phyloP scores from a whole-genome alignment of 2,113 vertebrate species.

The Bostrychus sinensis region DNA sequence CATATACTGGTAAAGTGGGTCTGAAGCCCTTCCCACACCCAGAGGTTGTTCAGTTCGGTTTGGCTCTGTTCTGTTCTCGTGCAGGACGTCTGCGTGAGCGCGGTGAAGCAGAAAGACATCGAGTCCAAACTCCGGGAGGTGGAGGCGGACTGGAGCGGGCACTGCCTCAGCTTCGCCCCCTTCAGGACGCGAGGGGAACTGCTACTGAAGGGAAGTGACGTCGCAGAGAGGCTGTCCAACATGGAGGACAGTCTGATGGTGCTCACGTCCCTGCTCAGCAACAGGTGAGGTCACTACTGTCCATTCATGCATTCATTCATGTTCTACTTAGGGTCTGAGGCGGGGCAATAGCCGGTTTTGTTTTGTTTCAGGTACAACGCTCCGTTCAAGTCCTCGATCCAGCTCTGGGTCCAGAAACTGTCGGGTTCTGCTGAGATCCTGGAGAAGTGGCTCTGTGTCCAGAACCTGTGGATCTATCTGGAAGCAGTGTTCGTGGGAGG shows the following conservation, averaged over 20 bases:
- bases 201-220: slow-evolving; percentile 83
- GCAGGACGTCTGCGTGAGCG: slow-evolving; percentile 86
- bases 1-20: too few species aligned
- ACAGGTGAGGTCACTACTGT: slow-evolving; percentile 69
- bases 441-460: slow-evolving; percentile 86
- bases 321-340: too few species aligned
- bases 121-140: slow-evolving; percentile 84
- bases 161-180: slow-evolving; percentile 78
- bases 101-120: slow-evolving; percentile 86
- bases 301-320: too few species aligned
- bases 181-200: slow-evolving; percentile 86
- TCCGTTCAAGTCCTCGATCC: slow-evolving; percentile 82
- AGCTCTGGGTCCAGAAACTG: slow-evolving; percentile 86
- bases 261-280: slow-evolving; percentile 83
- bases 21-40: too few species aligned
- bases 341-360: too few species aligned
- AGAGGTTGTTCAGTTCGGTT: too few species aligned
- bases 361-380: slow-evolving; percentile 77
- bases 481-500: slow-evolving; percentile 89
- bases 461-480: slow-evolving; percentile 90
- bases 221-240: slow-evolving; percentile 78
- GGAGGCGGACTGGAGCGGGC: slow-evolving; percentile 80
- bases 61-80: not conserved
- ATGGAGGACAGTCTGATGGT: slow-evolving; percentile 88
- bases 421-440: slow-evolving; percentile 84